These are phyloP conservation scores for Craniophora ligustri DNA, from an alignment of 2,888 invertebrate genomes.

Conservation along the genomic window DNA sequence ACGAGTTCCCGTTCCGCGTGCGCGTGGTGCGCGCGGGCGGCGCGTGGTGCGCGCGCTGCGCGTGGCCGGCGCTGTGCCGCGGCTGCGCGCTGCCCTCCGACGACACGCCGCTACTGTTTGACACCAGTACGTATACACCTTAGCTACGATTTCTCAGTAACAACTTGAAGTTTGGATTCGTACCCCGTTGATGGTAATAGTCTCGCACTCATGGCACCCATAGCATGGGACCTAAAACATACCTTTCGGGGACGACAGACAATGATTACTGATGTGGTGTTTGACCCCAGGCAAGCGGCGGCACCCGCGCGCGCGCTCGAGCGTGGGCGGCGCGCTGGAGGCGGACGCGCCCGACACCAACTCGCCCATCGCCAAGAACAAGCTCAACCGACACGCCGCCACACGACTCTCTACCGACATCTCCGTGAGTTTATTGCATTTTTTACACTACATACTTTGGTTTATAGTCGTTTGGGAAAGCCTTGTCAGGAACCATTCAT, in stretches of 20 bases:
- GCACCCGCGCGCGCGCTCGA: conserved; percentile 46
- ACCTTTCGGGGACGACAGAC: no score
- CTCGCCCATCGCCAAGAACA: conserved; percentile 73
- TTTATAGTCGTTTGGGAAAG: no score
- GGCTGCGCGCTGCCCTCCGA: conserved; percentile 93
- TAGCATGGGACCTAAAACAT: no score
- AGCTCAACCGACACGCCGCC: conserved; percentile 69
- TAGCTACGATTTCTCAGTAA: no score
- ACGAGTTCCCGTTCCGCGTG: conserved; percentile 97
- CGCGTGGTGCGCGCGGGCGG: conserved; percentile 93
- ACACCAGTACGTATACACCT: no score
- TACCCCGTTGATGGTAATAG: no score
- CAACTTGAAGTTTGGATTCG: no score
- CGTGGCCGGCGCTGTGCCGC: conserved; percentile 94
- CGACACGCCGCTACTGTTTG: conserved; percentile 65
- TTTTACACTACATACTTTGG: no score
- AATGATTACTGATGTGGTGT: background rate
- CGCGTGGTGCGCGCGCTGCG: conserved; percentile 91
- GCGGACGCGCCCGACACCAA: conserved; percentile 57
- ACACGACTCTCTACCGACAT: conserved; percentile 47
- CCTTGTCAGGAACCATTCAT: no score
- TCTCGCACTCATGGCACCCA: no score
- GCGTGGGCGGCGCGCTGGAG: conserved; percentile 14
- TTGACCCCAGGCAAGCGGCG: conserved; percentile 27
- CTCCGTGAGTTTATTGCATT: conserved; percentile 25